Evolutionary conservation across 2,888 invertebrate genomes (phyloP).

Genomic region (Caenorhabditis uteleia): DNA sequence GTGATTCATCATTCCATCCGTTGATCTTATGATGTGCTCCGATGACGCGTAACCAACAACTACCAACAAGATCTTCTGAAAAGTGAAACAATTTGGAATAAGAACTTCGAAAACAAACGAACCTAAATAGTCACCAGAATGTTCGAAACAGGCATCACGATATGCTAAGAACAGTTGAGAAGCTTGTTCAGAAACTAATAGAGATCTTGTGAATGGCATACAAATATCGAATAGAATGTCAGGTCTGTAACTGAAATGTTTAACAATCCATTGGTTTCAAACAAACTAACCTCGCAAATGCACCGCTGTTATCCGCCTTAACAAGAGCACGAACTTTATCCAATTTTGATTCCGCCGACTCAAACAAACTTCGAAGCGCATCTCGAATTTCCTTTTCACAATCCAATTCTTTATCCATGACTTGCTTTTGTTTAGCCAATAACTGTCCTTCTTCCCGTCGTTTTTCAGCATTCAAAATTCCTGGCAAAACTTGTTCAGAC

Average conservation of each 20-base stretch:
- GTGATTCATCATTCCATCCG: slow-evolving; percentile 51
- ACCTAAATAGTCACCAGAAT: slow-evolving; percentile 60
- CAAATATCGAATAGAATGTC: slow-evolving; percentile 37
- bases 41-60: slow-evolving; percentile 54
- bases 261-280: too few relatives aligned
- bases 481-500: slow-evolving; percentile 52
- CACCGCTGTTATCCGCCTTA: slow-evolving; percentile 50
- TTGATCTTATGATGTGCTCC: slow-evolving; percentile 46
- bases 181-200: slow-evolving; percentile 50
- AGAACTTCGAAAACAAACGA: too few relatives aligned
- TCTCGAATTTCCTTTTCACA: slow-evolving; percentile 73
- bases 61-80: slow-evolving; percentile 58
- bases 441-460: slow-evolving; percentile 73
- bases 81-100: too few relatives aligned
- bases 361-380: slow-evolving; percentile 74
- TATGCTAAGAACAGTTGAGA: slow-evolving; percentile 57
- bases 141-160: slow-evolving; percentile 62
- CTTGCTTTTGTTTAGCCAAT: slow-evolving; percentile 84
- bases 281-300: slow-evolving; percentile 35
- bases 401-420: slow-evolving; percentile 75
- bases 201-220: slow-evolving; percentile 55
- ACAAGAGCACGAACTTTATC: slow-evolving; percentile 89
- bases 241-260: slow-evolving; percentile 75
- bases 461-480: slow-evolving; percentile 79
- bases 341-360: slow-evolving; percentile 84